A percentile compares a stretch with the other conserved stretches of the same genome.
Evolutionary conservation across 1,140 invertebrate species (phyloP).

Genomic region (Trichonephila clavipes): DNA sequence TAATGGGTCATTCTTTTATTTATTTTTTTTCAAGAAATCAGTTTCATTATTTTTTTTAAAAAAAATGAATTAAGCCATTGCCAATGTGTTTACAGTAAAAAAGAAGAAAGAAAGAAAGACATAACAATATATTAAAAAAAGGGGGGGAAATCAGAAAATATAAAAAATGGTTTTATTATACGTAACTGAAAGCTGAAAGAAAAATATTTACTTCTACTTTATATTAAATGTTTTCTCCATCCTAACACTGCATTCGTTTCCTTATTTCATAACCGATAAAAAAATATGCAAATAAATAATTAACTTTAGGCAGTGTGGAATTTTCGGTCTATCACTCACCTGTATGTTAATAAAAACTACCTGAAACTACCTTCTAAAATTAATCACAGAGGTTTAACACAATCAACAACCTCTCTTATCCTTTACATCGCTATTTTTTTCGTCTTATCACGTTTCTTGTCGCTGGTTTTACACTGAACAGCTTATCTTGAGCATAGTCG

Average conservation of each 20-base stretch:
- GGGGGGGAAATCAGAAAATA: not conserved
- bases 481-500: conserved; percentile 16
- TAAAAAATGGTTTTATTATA: not conserved
- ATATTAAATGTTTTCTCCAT: not conserved
- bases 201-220: not conserved
- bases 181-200: not conserved
- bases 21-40: no score
- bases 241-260: not conserved
- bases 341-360: not conserved
- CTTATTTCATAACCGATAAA: not conserved
- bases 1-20: no score
- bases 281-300: not conserved
- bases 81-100: not conserved
- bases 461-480: not conserved
- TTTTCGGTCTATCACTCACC: conserved; percentile 10
- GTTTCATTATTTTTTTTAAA: no score
- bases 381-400: not conserved
- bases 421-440: not conserved
- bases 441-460: not conserved
- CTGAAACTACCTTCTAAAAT: not conserved
- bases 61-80: no score
- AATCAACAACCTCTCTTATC: not conserved
- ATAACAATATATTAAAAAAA: not conserved
- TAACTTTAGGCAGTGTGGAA: not conserved
- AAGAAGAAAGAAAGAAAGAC: not conserved